These are phyloP conservation scores for Drosophila sulfurigaster DNA, from an alignment of 1,140 invertebrate genomes.

Conservation along the genomic window DNA sequence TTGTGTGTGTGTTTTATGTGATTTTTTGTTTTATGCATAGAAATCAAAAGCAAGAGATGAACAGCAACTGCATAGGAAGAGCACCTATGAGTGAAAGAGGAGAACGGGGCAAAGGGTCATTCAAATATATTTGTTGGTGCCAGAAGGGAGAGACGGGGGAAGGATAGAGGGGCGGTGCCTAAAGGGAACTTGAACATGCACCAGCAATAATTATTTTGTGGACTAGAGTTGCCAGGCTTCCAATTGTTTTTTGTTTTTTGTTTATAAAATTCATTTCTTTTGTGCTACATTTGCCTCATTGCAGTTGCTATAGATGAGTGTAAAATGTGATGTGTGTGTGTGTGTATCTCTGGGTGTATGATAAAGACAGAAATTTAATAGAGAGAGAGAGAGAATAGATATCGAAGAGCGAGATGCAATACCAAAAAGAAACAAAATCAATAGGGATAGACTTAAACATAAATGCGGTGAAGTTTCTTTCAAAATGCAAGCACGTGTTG, in stretches of 20 bases:
- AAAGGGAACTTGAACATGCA: constrained; percentile 37
- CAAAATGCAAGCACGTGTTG: constrained; percentile 75
- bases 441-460: constrained; percentile 42
- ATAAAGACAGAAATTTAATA: constrained; percentile 43
- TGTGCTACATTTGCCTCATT: constrained; percentile 53
- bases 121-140: constrained; percentile 25
- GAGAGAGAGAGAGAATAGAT: constrained; percentile 19
- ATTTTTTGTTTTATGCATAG: constrained; percentile 12
- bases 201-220: constrained; percentile 35
- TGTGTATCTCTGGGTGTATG: constrained; percentile 31
- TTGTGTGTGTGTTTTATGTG: not conserved
- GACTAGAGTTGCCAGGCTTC: constrained; percentile 37
- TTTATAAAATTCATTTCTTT: constrained; percentile 25
- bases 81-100: constrained; percentile 43
- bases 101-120: constrained; percentile 3
- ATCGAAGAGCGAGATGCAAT: constrained; percentile 61
- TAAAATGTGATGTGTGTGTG: constrained; percentile 52
- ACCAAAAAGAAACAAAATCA: constrained; percentile 65
- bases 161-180: not conserved
- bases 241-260: not conserved
- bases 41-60: constrained; percentile 39
- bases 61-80: constrained; percentile 57
- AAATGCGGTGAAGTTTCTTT: constrained; percentile 54
- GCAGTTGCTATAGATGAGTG: constrained; percentile 46
- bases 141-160: not conserved